Percentiles rank a stretch among this genome's conserved stretches.
Conservation (phyloP, 1,140 invertebrate genomes). For the Pogonognathellus flavescens region DNA sequence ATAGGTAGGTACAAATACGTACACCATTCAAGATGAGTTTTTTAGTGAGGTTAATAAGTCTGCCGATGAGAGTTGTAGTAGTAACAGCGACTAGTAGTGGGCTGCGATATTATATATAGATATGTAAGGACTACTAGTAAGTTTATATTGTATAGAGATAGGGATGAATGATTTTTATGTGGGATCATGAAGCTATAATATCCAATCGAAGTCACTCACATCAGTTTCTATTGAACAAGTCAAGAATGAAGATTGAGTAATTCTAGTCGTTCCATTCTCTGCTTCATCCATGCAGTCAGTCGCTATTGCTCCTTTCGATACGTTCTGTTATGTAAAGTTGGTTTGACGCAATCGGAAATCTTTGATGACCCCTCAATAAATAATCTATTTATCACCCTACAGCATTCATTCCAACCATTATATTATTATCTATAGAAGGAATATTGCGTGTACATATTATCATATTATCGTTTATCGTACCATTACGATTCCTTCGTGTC, state of each 20-base stretch:
- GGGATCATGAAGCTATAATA: conserved; percentile 31
- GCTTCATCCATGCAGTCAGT: neutral
- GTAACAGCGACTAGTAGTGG: too few species aligned
- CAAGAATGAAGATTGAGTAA: conserved; percentile 49
- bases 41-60: too few species aligned
- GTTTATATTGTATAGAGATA: neutral
- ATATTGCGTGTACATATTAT: conserved; percentile 28
- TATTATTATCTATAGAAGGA: conserved; percentile 44
- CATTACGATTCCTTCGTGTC: conserved; percentile 21
- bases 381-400: conserved; percentile 63
- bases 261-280: conserved; percentile 24
- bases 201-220: conserved; percentile 47
- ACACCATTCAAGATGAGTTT: too few species aligned
- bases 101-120: too few species aligned
- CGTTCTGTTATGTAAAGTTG: conserved; percentile 44
- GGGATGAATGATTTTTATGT: conserved; percentile 44
- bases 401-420: conserved; percentile 41
- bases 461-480: conserved; percentile 12
- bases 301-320: conserved; percentile 17
- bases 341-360: conserved; percentile 64
- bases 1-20: too few species aligned
- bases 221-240: conserved; percentile 42
- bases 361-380: conserved; percentile 64
- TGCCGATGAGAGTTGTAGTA: too few species aligned
- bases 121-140: too few species aligned